phyloP scores from a whole-genome alignment of 2,888 invertebrate species.

The Morpho achilles region DNA sequence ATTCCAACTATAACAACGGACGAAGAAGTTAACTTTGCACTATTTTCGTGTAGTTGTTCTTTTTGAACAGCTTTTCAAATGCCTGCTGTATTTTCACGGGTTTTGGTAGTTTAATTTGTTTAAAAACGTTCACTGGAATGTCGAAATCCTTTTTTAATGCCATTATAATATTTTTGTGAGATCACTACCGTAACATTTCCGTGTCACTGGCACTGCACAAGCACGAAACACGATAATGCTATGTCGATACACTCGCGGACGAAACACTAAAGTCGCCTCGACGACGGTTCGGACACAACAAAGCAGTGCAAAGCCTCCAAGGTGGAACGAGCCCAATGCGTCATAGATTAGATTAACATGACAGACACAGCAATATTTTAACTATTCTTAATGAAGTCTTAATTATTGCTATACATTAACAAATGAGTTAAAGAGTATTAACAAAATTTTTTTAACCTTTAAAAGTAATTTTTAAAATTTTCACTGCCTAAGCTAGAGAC shows the following conservation, averaged over 20 bases:
- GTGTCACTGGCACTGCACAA: conserved; percentile 60
- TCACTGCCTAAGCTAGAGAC: too few species aligned
- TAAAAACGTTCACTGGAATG: conserved; percentile 61
- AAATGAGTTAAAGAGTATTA: too few species aligned
- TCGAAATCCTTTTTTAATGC: conserved; percentile 73
- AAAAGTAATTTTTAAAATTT: too few species aligned
- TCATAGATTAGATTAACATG: conserved; percentile 46
- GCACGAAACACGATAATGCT: conserved; percentile 37
- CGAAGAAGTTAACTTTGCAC: conserved; percentile 58
- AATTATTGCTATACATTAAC: too few species aligned
- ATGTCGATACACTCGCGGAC: conserved; percentile 47
- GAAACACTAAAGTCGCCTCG: conserved; percentile 54
- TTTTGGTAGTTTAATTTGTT: conserved; percentile 60
- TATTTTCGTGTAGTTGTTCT: conserved; percentile 72
- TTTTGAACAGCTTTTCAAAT: conserved; percentile 67
- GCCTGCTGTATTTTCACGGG: conserved; percentile 54
- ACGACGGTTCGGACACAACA: conserved; percentile 70
- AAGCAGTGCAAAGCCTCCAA: conserved; percentile 48
- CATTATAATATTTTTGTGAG: conserved; percentile 49
- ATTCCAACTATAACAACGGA: conserved; percentile 31
- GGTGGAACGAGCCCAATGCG: conserved; percentile 45
- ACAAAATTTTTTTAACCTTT: too few species aligned
- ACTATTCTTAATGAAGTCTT: too few species aligned
- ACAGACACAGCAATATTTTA: conserved; percentile 20
- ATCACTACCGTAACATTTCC: conserved; percentile 59